Evolutionary conservation across 2,113 vertebrate genomes (phyloP).

Genomic region (Sterna hirundo): DNA sequence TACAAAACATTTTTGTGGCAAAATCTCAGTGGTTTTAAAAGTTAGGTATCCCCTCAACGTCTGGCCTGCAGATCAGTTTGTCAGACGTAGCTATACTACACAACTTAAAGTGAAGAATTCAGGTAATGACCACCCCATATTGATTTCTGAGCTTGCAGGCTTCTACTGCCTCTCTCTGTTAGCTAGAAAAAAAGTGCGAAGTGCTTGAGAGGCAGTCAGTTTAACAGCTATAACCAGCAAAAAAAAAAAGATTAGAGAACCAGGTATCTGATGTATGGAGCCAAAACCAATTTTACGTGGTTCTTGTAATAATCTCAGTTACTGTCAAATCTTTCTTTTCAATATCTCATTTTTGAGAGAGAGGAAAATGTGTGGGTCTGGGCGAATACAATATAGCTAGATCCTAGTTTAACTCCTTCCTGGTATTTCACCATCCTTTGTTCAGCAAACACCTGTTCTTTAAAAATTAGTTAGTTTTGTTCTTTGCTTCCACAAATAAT

Average conservation of each 20-base stretch:
- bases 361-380: not conserved
- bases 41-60: not conserved
- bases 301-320: not conserved
- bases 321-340: not conserved
- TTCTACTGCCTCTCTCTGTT: not conserved
- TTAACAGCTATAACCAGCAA: not conserved
- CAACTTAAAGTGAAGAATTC: not conserved
- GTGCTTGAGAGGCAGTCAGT: not conserved
- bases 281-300: not conserved
- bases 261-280: not conserved
- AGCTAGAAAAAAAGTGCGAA: not conserved
- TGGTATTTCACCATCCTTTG: not conserved
- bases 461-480: not conserved
- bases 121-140: not conserved
- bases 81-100: not conserved
- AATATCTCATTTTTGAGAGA: not conserved
- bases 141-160: not conserved
- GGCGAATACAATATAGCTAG: not conserved
- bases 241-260: not conserved
- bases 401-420: not conserved
- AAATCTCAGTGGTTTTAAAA: not conserved
- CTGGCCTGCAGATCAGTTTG: not conserved
- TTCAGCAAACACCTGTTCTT: not conserved
- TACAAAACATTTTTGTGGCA: not conserved
- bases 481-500: not conserved